Evolutionary conservation across 1,140 invertebrate genomes (phyloP), one percentile per base, ranked within the genome.

Genomic region (Sarcophaga peregrina): DNA sequence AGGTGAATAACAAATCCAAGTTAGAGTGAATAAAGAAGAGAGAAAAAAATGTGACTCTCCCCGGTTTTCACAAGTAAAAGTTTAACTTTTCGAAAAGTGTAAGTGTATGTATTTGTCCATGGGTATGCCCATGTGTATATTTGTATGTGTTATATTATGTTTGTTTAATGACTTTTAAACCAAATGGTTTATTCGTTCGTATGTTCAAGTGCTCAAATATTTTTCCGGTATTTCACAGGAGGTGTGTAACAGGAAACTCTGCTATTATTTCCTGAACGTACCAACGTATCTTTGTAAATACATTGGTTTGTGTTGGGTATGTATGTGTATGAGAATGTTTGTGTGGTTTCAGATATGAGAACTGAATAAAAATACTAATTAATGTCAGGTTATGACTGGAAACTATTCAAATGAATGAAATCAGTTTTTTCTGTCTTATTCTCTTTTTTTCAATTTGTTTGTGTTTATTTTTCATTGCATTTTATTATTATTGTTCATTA

Each of bases 321-420:
- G 5, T 58, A 15, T 58, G 52, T 58, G 52, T 58, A 58, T 15
- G 13, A 52, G 8, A 52, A 8, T 10, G 52, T 54, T 13, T 54
- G 9, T 54, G 3, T 54, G 52, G 15, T 10, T 58, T 11, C n/a
- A 15, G 11, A 58, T 58, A 3, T 58, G 52, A 15, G 52, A 11
- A 58, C n/a, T 58, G 52, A 58, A 58, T 58, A 15, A 15, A 58
- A 58, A 58, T 58, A 15, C 52, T 58, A 58, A 58, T 58, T 58
- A 58, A 58, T 58, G 52, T 58, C 52, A 58, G n/a, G 52, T 58
- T 58, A 58, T 58, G 52, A 58, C 52, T 58, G n/a, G 52, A 58
- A 58, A 58, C 52, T 58, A 58, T 58, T 58, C 52, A 58, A 58
- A 58, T 58, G 52, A 58, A 58, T 58, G n/a, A n/a, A n/a, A n/a